Evolutionary conservation across 2,888 invertebrate genomes (phyloP), one percentile per base, ranked within the genome.

Genomic region (Drosophila leonis): DNA sequence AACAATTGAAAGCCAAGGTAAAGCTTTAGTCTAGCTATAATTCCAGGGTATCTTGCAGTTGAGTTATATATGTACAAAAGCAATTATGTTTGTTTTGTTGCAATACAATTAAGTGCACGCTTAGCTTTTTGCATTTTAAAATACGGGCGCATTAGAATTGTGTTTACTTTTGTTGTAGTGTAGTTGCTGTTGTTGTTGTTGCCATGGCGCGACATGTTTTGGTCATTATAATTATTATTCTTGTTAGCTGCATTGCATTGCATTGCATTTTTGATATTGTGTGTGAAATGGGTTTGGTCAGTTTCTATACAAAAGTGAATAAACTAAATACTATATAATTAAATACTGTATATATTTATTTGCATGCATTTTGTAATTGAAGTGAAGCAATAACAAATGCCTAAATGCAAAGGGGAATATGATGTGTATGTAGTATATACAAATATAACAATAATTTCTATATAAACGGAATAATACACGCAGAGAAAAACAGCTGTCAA

Each of bases 121-220:
- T 63, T 37, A 56, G 66, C 56, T 65, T 62, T 77, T 61, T 81
- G 73, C 81, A 71, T 83, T 84, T 80, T 70, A 85, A 86, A 79
- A 77, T 46, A 68, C 60, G 39, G 52, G 35, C 67, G 67, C 65
- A 42, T 66, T 65, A 65, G 55, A 57, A 59, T 54, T 61, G 46
- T 24, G 37, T 62, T 55, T 51, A 42, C 27, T 44, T 41, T 51
- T 62, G 52, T 37, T 59, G 63, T 59, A 44, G 81, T 62, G 52
- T 37, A 56, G 63, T 73, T 75, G 72, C 57, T 44, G 44, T 44
- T 44, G 80, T 80, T 69, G 64, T 60, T 49, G 82, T 78, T 72
- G 72, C 65, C 68, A 74, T 69, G 63, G 59, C 80, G 72, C 73
- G 82, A 84, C 88, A 78, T 84, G 84, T 76, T 87, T 87, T 82